phyloP scores from a whole-genome alignment of 2,797 vertebrate genomes.

The Menidia menidia region DNA sequence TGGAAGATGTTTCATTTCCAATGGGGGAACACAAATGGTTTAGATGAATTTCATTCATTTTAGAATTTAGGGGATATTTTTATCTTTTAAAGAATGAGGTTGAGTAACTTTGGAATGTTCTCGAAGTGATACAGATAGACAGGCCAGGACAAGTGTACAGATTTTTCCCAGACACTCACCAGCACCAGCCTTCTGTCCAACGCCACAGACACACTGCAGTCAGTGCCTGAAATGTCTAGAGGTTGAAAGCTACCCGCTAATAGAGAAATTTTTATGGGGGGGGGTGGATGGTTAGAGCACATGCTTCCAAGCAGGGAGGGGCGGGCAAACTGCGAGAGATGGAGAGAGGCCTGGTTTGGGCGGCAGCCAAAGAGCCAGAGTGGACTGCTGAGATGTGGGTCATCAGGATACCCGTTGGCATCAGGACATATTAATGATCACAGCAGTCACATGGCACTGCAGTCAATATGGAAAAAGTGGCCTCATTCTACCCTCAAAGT shows the following conservation, averaged over 20 bases:
- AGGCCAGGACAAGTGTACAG: not conserved
- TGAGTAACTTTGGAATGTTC: too few species aligned
- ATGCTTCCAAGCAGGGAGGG: constrained; percentile 29
- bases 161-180: not conserved
- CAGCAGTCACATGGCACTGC: constrained; percentile 77
- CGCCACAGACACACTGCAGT: not conserved
- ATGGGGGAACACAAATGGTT: too few species aligned
- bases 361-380: constrained; percentile 69
- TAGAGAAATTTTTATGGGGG: constrained; percentile 10
- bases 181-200: not conserved
- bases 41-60: too few species aligned
- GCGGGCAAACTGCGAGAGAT: constrained; percentile 16
- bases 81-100: too few species aligned
- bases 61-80: too few species aligned
- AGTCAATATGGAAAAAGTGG: constrained; percentile 79
- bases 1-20: too few species aligned
- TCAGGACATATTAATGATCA: constrained; percentile 79
- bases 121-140: not conserved
- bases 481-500: constrained; percentile 66
- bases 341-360: constrained; percentile 60
- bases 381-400: constrained; percentile 81
- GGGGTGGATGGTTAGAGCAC: constrained; percentile 23
- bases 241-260: constrained; percentile 12
- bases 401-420: constrained; percentile 83
- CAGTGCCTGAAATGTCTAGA: not conserved